phyloP scores from a whole-genome alignment of 2,797 vertebrate genomes.

The Anguilla anguilla region DNA sequence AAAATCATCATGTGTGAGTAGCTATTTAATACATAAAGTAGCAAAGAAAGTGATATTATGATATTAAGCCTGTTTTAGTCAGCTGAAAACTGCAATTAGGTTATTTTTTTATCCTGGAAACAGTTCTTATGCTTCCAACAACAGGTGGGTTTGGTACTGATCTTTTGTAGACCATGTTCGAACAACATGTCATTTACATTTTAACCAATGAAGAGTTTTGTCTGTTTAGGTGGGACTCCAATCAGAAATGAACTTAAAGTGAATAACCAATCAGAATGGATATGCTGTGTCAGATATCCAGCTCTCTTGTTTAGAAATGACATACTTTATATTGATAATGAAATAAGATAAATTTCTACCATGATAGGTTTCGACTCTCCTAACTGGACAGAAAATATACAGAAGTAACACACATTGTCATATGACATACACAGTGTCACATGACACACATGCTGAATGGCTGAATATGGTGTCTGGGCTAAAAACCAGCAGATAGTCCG shows the following conservation, averaged over 20 bases:
- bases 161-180: neutral
- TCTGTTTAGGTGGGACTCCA: too few relatives aligned
- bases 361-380: conserved; percentile 12
- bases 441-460: conserved; percentile 16
- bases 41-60: neutral
- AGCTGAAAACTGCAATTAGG: neutral
- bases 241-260: neutral
- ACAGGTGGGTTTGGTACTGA: neutral
- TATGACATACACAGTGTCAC: neutral
- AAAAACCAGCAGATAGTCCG: conserved; percentile 40
- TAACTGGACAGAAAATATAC: conserved; percentile 9
- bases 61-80: neutral
- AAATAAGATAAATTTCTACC: too few relatives aligned
- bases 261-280: neutral
- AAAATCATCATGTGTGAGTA: too few relatives aligned
- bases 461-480: conserved; percentile 34
- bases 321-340: neutral
- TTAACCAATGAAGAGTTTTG: too few relatives aligned
- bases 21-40: too few relatives aligned
- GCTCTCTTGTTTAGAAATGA: neutral
- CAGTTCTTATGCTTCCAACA: neutral
- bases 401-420: conserved; percentile 42
- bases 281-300: neutral
- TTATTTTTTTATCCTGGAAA: neutral
- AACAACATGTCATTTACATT: neutral